Evolutionary conservation across 1,140 invertebrate species (phyloP).

Genomic region (Drosophila kikkawai): DNA sequence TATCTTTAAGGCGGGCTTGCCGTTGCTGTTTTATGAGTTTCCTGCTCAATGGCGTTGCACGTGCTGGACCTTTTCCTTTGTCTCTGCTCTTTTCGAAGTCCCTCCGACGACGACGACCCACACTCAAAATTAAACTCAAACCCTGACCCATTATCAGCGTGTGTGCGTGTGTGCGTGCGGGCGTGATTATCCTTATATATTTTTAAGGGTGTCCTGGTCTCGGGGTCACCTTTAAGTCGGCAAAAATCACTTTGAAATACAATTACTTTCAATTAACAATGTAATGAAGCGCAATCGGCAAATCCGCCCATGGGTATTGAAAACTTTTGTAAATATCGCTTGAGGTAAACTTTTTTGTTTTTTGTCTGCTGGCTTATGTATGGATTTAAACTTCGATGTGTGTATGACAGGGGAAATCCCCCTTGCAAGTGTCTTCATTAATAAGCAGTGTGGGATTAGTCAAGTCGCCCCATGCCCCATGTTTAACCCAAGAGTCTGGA

Average conservation of each 20-base stretch:
- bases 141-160: constrained; percentile 1
- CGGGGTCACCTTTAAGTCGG: constrained; percentile 22
- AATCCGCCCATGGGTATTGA: constrained; percentile 14
- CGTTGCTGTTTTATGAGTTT: constrained; percentile 65
- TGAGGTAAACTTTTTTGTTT: constrained; percentile 16
- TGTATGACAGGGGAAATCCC: neutral
- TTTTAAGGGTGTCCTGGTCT: neutral
- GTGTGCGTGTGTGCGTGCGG: neutral
- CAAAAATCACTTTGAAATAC: constrained; percentile 32
- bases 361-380: neutral
- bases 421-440: constrained; percentile 1
- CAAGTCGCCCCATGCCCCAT: neutral
- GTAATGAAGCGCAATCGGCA: constrained; percentile 38
- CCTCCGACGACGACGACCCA: neutral
- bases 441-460: neutral
- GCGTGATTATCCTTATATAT: constrained; percentile 27
- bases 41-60: constrained; percentile 72
- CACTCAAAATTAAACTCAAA: neutral
- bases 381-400: neutral
- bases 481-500: neutral
- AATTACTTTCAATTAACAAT: constrained; percentile 43
- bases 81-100: constrained; percentile 32
- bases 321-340: constrained; percentile 33
- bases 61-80: constrained; percentile 44
- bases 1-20: constrained; percentile 44